These are phyloP conservation scores for Brachynemurus nebulosus DNA, from an alignment of 2,888 invertebrate genomes.

Conservation along the genomic window DNA sequence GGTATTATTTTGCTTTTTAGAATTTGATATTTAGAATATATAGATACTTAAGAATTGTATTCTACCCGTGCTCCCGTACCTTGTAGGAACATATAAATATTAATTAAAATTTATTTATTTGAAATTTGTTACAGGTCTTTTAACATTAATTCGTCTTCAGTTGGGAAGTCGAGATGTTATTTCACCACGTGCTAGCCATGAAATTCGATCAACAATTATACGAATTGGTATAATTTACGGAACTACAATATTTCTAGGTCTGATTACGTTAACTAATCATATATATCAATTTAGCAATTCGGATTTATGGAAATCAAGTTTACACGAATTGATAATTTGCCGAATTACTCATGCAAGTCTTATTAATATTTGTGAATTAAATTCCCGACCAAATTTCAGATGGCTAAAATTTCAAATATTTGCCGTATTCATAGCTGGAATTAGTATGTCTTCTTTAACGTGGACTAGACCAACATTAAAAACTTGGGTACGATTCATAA, in stretches of 20 bases:
- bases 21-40: no score
- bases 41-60: no score
- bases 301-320: conserved; percentile 58
- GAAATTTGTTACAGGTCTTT: conserved; percentile 43
- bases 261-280: conserved; percentile 71
- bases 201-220: conserved; percentile 75
- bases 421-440: conserved; percentile 70
- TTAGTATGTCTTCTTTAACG: conserved; percentile 87
- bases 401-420: conserved; percentile 71
- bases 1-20: no score
- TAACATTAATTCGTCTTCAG: conserved; percentile 64
- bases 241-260: conserved; percentile 60
- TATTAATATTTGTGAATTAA: conserved; percentile 43
- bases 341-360: conserved; percentile 8
- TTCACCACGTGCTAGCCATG: conserved; percentile 67
- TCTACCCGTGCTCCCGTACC: no score
- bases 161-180: conserved; percentile 73
- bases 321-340: conserved; percentile 59
- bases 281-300: conserved; percentile 67
- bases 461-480: conserved; percentile 78
- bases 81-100: no score
- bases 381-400: conserved; percentile 64
- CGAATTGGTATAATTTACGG: conserved; percentile 71
- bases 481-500: conserved; percentile 74
- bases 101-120: conserved; percentile 11